A percentile compares a stretch with the other conserved stretches of the same genome.
These are phyloP conservation scores for Argyra leucocephala DNA, from an alignment of 2,888 invertebrate species.

Conservation along the genomic window DNA sequence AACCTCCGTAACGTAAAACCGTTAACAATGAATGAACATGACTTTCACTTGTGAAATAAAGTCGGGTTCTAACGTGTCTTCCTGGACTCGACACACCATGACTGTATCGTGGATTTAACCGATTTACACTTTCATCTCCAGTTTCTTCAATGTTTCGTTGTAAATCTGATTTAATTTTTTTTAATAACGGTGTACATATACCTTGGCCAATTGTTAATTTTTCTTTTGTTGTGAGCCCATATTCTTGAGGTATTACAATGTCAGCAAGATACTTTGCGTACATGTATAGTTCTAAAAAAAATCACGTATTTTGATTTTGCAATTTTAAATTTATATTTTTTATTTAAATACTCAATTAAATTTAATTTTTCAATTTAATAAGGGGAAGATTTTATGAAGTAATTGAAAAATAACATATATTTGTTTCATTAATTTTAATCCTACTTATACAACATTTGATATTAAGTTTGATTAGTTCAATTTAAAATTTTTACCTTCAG, in stretches of 20 bases:
- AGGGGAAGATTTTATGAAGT: too few relatives aligned
- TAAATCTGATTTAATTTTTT: constrained; percentile 89
- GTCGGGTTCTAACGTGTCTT: constrained; percentile 92
- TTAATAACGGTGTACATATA: constrained; percentile 90
- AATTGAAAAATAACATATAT: too few relatives aligned
- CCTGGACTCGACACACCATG: constrained; percentile 97
- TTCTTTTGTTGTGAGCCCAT: constrained; percentile 89
- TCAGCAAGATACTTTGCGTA: constrained; percentile 96
- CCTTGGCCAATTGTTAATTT: constrained; percentile 95
- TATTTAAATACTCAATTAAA: neutral
- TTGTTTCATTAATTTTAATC: too few relatives aligned
- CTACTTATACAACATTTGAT: too few relatives aligned
- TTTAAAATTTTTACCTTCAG: constrained; percentile 63
- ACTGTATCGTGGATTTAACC: constrained; percentile 93
- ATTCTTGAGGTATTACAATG: constrained; percentile 98
- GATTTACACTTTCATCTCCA: constrained; percentile 90
- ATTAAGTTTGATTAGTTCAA: too few relatives aligned
- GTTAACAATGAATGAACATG: constrained; percentile 97
- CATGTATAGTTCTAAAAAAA: constrained; percentile 76
- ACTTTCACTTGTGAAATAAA: constrained; percentile 99
- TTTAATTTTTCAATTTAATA: neutral
- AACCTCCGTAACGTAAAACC: constrained; percentile 83
- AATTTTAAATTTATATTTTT: too few relatives aligned
- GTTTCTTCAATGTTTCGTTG: constrained; percentile 87
- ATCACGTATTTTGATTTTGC: too few relatives aligned